These are phyloP conservation scores for Palythoa grandiflora DNA, from an alignment of 92 coral and sea anemone genomes.

Conservation along the genomic window DNA sequence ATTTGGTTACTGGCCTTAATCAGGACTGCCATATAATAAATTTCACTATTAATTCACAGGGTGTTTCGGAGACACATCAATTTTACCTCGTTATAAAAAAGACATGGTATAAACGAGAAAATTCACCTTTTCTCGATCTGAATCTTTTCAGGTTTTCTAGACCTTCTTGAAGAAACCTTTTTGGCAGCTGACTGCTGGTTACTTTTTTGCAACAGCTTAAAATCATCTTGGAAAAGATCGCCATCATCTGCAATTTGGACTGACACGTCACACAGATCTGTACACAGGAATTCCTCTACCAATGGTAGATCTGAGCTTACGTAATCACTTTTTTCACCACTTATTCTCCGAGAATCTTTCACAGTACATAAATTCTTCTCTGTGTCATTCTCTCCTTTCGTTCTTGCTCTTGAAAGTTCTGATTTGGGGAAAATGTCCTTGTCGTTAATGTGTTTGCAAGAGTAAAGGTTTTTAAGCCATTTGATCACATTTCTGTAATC, in stretches of 20 bases:
- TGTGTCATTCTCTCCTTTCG: neutral
- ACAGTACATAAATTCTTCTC: neutral
- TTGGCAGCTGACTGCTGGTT: slow-evolving; percentile 1
- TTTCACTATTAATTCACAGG: too few species aligned
- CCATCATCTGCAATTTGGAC: slow-evolving; percentile 1
- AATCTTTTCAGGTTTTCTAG: slow-evolving; percentile 6
- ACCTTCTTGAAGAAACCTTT: slow-evolving; percentile 1
- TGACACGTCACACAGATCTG: slow-evolving; percentile 24
- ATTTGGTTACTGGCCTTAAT: too few species aligned
- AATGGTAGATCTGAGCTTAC: slow-evolving; percentile 12
- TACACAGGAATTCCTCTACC: slow-evolving; percentile 17
- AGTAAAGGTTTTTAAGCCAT: slow-evolving; percentile 61
- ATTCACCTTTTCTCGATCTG: neutral
- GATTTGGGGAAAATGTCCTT: slow-evolving; percentile 45
- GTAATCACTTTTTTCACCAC: neutral
- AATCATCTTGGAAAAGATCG: slow-evolving; percentile 17
- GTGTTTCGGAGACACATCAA: too few species aligned
- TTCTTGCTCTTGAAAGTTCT: slow-evolving; percentile 35
- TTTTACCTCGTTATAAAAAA: neutral
- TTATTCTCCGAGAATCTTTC: slow-evolving; percentile 1
- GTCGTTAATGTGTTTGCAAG: slow-evolving; percentile 45
- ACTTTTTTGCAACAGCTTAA: neutral
- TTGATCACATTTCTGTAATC: slow-evolving; percentile 19
- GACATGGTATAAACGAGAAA: neutral
- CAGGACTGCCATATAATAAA: too few species aligned